Conservation (phyloP, 92 coral and sea anemone genomes). For the Ricordea florida region DNA sequence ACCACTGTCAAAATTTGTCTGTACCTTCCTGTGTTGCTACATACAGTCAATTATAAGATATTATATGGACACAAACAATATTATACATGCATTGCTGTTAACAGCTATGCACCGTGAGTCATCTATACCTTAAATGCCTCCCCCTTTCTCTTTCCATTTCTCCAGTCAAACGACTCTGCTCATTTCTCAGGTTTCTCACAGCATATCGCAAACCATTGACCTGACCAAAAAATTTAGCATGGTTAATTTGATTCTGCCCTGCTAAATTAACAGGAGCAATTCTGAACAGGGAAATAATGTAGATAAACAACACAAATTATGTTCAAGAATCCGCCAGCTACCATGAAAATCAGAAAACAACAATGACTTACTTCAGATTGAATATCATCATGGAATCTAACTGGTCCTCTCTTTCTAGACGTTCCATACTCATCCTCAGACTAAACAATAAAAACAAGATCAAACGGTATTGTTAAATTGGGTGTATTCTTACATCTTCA, state of each 20-base stretch:
- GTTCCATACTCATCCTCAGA: constrained; percentile 86
- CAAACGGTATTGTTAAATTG: background rate
- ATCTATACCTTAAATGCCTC: constrained; percentile 63
- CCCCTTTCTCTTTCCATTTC: constrained; percentile 81
- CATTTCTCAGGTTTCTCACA: constrained; percentile 84
- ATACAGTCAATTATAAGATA: too few species aligned
- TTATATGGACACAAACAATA: too few species aligned
- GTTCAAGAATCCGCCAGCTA: too few species aligned
- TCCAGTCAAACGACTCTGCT: constrained; percentile 88
- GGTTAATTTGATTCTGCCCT: background rate
- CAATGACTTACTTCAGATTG: constrained; percentile 73
- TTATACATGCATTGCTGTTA: background rate
- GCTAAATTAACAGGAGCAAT: too few species aligned
- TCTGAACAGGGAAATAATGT: too few species aligned
- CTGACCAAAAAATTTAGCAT: background rate
- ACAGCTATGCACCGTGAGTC: background rate
- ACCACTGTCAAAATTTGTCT: too few species aligned
- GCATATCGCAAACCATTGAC: constrained; percentile 68
- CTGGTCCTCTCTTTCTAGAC: constrained; percentile 69
- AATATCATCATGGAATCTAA: constrained; percentile 72
- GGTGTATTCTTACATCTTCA: too few species aligned
- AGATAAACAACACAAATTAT: too few species aligned
- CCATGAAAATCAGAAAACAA: too few species aligned
- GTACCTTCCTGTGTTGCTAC: too few species aligned
- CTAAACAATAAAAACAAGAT: background rate